A percentile compares a stretch with the other conserved stretches of the same genome.
Evolutionary conservation across 2,888 invertebrate genomes (phyloP).

Genomic region (Cheilosia scutellata): DNA sequence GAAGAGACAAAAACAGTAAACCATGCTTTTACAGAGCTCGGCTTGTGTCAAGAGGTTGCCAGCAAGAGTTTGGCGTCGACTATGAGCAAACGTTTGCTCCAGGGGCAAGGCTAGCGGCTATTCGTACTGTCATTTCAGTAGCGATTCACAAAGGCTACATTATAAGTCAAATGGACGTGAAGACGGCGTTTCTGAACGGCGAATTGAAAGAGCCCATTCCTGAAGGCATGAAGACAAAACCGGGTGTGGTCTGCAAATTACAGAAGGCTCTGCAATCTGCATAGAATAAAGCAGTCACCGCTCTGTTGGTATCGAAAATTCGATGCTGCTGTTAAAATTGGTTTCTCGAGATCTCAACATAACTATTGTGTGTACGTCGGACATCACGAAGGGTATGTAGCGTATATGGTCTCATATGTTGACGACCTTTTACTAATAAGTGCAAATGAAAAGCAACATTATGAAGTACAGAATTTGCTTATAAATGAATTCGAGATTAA

Average conservation of each 20-base stretch:
- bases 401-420: too few relatives aligned
- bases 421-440: too few relatives aligned
- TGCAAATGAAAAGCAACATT: too few relatives aligned
- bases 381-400: too few relatives aligned
- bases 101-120: constrained; percentile 20
- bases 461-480: too few relatives aligned
- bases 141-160: constrained; percentile 12
- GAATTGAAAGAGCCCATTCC: constrained; percentile 16
- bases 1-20: too few relatives aligned
- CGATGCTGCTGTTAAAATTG: constrained; percentile 28
- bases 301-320: constrained; percentile 43
- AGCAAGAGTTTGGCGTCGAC: too few relatives aligned
- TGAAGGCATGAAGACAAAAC: constrained; percentile 12
- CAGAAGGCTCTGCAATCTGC: constrained; percentile 31
- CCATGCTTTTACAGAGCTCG: too few relatives aligned
- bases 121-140: constrained; percentile 24
- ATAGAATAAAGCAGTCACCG: too few relatives aligned
- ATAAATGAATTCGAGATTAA: too few relatives aligned
- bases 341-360: constrained; percentile 32
- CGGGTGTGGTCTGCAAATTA: constrained; percentile 4
- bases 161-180: constrained; percentile 44
- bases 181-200: constrained; percentile 29
- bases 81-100: constrained; percentile 38
- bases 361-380: constrained; percentile 43
- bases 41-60: too few relatives aligned